Percentiles rank a stretch among this genome's conserved stretches.
These are phyloP conservation scores for Aphidius ervi DNA, from an alignment of 1,140 invertebrate species.

Conservation along the genomic window DNA sequence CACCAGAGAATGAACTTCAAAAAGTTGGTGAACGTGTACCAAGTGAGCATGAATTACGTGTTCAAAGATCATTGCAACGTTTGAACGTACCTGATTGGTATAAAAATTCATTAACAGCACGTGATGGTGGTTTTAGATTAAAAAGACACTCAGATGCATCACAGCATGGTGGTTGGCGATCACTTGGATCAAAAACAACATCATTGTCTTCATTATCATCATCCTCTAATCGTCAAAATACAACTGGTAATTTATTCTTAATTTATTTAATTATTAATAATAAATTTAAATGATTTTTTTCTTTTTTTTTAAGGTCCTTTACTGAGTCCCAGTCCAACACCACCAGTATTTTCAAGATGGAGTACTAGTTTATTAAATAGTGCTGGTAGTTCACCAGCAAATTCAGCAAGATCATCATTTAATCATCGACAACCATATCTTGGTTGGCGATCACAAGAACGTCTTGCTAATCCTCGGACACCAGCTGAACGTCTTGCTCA, in stretches of 20 bases:
- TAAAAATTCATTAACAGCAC: conserved; percentile 73
- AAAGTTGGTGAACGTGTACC: conserved; percentile 72
- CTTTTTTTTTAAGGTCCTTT: conserved; percentile 36
- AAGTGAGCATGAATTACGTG: conserved; percentile 87
- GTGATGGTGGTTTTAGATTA: conserved; percentile 60
- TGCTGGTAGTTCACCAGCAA: conserved; percentile 63
- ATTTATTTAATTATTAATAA: too few species aligned
- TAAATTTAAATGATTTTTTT: not conserved
- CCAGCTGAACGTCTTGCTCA: conserved; percentile 73
- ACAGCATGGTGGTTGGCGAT: conserved; percentile 64
- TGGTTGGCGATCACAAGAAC: conserved; percentile 85
- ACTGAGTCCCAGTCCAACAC: conserved; percentile 53
- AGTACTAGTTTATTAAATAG: conserved; percentile 81
- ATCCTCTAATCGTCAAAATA: conserved; percentile 50
- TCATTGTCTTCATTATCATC: conserved; percentile 64
- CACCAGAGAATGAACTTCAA: conserved; percentile 88
- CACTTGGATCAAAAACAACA: conserved; percentile 73
- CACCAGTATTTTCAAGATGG: conserved; percentile 70
- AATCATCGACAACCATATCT: conserved; percentile 73
- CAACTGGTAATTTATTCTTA: conserved; percentile 34
- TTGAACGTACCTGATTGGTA: conserved; percentile 95
- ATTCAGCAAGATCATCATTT: conserved; percentile 62
- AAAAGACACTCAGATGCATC: conserved; percentile 66
- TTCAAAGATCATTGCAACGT: conserved; percentile 86
- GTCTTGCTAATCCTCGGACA: conserved; percentile 69